These are phyloP conservation scores for Caprella mutica DNA, from an alignment of 2,888 invertebrate species.

Conservation along the genomic window DNA sequence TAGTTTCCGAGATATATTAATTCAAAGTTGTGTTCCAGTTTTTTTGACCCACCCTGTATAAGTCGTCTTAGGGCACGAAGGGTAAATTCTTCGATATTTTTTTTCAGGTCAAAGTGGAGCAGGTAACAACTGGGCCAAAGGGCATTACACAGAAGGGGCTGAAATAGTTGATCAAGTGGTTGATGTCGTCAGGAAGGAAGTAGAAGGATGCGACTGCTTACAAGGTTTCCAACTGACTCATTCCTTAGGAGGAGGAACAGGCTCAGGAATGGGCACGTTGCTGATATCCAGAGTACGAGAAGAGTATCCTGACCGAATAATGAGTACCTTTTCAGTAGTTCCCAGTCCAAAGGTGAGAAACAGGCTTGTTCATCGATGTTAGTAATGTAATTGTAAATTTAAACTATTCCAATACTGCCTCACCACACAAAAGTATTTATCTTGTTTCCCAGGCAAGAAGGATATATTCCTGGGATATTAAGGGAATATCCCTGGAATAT, in stretches of 20 bases:
- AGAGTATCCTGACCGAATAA: conserved; percentile 95
- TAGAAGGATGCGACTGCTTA: conserved; percentile 71
- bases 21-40: no score
- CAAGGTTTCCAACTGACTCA: conserved; percentile 91
- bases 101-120: conserved; percentile 52
- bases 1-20: no score
- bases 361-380: no score
- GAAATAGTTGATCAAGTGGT: conserved; percentile 46
- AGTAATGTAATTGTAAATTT: no score
- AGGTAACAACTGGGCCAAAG: conserved; percentile 73
- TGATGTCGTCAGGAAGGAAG: conserved; percentile 56
- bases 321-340: conserved; percentile 92
- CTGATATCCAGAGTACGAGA: conserved; percentile 92
- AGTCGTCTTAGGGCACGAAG: no score
- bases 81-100: no score
- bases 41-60: no score
- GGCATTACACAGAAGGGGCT: conserved; percentile 48
- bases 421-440: no score
- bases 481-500: no score
- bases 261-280: conserved; percentile 90
- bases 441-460: no score
- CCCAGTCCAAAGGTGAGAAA: conserved; percentile 46
- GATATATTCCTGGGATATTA: no score
- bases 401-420: no score
- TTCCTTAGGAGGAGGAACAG: conserved; percentile 90